Evolutionary conservation across 2,888 invertebrate species (phyloP).

Genomic region (Acrocyrtus sp.): DNA sequence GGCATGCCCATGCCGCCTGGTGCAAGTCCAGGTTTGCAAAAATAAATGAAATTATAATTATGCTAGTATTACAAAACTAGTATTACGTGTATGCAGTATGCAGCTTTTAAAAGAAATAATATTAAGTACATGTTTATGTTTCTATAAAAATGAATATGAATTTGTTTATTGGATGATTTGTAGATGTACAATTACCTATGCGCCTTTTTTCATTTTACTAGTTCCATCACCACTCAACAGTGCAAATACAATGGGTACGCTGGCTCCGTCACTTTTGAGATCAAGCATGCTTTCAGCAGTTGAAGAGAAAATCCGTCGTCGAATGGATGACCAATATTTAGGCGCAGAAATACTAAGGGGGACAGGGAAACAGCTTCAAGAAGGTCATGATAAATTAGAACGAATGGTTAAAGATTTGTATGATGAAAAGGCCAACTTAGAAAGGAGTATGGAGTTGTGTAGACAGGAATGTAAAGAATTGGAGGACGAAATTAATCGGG

Average conservation of each 20-base stretch:
- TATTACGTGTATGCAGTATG: no score
- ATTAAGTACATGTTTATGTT: no score
- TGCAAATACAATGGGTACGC: slow-evolving; percentile 6
- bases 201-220: slow-evolving; percentile 12
- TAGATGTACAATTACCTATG: no score
- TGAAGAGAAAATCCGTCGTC: slow-evolving; percentile 89
- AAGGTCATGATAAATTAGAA: slow-evolving; percentile 73
- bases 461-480: slow-evolving; percentile 54
- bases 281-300: slow-evolving; percentile 94
- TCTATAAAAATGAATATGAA: no score
- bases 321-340: slow-evolving; percentile 69
- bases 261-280: slow-evolving; percentile 71
- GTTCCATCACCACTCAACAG: slow-evolving; percentile 11
- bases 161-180: no score
- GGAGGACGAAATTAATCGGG: slow-evolving; percentile 65
- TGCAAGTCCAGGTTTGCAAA: slow-evolving; percentile 33
- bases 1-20: slow-evolving; percentile 63
- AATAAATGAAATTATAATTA: no score
- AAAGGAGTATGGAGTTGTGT: slow-evolving; percentile 54
- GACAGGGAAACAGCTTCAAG: slow-evolving; percentile 59
- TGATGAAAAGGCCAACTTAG: slow-evolving; percentile 73
- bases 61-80: no score
- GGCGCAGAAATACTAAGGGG: slow-evolving; percentile 58
- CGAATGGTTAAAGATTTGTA: slow-evolving; percentile 80
- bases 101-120: no score